phyloP scores from a whole-genome alignment of 92 coral and sea anemone genomes.

The Epizoanthus scotinus region DNA sequence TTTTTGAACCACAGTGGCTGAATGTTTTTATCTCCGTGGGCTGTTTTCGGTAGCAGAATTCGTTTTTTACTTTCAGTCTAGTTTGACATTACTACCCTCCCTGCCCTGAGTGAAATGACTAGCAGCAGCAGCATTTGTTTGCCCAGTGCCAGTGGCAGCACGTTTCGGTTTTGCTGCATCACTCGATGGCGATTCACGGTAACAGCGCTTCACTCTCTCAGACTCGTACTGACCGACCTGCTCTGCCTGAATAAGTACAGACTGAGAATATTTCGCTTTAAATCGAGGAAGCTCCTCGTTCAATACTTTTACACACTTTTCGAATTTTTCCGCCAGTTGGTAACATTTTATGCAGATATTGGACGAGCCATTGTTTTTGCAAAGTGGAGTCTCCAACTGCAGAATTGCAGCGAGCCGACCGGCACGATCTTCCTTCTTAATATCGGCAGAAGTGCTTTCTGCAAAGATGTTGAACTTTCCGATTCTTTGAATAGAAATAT shows the following conservation, averaged over 20 bases:
- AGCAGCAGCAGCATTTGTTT: conserved; percentile 17
- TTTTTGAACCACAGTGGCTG: too few species aligned
- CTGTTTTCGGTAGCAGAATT: too few species aligned
- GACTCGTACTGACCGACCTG: background rate
- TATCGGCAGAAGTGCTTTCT: too few species aligned
- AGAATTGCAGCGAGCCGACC: conserved; percentile 20
- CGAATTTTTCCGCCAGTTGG: conserved; percentile 5
- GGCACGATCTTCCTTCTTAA: background rate
- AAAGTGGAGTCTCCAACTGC: too few species aligned
- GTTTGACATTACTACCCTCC: too few species aligned
- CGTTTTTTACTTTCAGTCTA: too few species aligned
- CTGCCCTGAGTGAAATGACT: conserved; percentile 11
- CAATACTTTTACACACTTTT: conserved; percentile 25
- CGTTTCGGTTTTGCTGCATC: conserved; percentile 7
- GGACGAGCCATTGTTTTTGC: conserved; percentile 18
- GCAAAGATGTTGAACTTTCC: background rate
- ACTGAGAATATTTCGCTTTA: conserved; percentile 11
- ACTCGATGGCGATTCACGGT: background rate
- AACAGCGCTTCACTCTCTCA: conserved; percentile 5
- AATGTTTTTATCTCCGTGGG: too few species aligned
- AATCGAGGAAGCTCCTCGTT: conserved; percentile 25
- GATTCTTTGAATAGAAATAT: background rate
- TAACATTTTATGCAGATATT: conserved; percentile 13
- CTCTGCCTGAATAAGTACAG: conserved; percentile 10
- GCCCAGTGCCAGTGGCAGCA: conserved; percentile 14